Percentiles rank a stretch among this genome's conserved stretches.
Conservation (phyloP, 1,140 invertebrate species). For the Lysiphlebus fabarum region DNA sequence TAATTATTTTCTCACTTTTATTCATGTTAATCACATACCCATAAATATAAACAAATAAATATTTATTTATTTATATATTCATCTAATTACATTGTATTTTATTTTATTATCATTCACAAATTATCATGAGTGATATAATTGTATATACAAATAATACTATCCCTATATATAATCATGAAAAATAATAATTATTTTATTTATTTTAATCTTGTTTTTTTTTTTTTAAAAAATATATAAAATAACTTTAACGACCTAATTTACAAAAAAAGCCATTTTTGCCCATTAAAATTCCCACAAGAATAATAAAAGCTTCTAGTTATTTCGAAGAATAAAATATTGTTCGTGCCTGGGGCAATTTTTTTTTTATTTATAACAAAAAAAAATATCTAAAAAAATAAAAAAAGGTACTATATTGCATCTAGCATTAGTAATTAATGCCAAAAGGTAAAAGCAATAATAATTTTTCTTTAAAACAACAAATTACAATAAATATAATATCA, state of each 20-base stretch:
- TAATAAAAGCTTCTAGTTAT: constrained; percentile 24
- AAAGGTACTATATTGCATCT: background rate
- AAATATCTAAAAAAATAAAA: background rate
- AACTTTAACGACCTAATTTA: constrained; percentile 19
- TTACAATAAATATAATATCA: background rate
- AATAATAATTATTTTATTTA: too few relatives aligned
- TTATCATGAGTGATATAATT: too few relatives aligned
- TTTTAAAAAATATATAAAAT: too few relatives aligned
- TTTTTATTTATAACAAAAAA: background rate
- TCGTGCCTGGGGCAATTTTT: constrained; percentile 11
- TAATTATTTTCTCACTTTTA: too few relatives aligned
- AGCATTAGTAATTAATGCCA: constrained; percentile 18
- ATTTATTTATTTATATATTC: too few relatives aligned
- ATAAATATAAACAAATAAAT: too few relatives aligned
- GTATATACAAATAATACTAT: too few relatives aligned
- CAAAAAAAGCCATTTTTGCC: constrained; percentile 13
- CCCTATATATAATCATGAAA: too few relatives aligned
- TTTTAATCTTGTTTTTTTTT: too few relatives aligned
- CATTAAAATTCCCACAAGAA: constrained; percentile 22
- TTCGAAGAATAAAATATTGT: constrained; percentile 19
- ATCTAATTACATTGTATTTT: too few relatives aligned
- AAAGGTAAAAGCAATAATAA: background rate
- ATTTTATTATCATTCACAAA: too few relatives aligned
- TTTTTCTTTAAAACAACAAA: background rate
- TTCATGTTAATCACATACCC: too few relatives aligned